Evolutionary conservation across 2,113 vertebrate species (phyloP).

Genomic region (Pantherophis guttatus): DNA sequence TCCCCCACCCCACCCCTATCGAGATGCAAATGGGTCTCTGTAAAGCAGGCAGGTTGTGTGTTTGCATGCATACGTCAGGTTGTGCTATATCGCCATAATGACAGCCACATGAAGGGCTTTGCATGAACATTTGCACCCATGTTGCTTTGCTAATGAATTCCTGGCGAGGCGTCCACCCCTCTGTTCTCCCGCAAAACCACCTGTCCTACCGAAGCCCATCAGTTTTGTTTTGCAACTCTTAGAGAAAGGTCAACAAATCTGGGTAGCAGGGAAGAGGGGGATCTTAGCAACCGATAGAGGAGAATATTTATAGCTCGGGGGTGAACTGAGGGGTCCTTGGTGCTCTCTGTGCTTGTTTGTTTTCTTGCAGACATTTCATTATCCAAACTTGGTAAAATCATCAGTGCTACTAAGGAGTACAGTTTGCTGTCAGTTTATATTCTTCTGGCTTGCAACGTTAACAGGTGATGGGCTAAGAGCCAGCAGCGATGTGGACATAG

Average conservation of each 20-base stretch:
- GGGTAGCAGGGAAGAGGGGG: not conserved
- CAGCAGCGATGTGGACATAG: not conserved
- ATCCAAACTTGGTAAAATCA: not conserved
- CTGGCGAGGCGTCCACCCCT: not conserved
- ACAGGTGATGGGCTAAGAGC: not conserved
- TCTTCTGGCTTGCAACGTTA: not conserved
- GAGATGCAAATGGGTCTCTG: not conserved
- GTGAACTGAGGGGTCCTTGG: not conserved
- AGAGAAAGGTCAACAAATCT: not conserved
- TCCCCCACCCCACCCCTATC: not conserved
- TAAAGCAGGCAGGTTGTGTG: not conserved
- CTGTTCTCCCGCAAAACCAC: not conserved
- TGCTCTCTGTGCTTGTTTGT: too few relatives aligned
- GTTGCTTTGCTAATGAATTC: not conserved
- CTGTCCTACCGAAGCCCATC: not conserved
- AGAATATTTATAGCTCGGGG: not conserved
- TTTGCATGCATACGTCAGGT: not conserved
- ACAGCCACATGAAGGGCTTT: not conserved
- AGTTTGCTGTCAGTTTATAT: not conserved
- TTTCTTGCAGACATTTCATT: not conserved
- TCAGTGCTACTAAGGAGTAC: not conserved
- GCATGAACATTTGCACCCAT: not conserved
- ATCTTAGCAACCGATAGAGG: not conserved
- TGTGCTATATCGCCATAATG: not conserved
- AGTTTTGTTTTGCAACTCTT: not conserved